Conservation (phyloP, 2,888 invertebrate genomes). For the Elysia crispata region DNA sequence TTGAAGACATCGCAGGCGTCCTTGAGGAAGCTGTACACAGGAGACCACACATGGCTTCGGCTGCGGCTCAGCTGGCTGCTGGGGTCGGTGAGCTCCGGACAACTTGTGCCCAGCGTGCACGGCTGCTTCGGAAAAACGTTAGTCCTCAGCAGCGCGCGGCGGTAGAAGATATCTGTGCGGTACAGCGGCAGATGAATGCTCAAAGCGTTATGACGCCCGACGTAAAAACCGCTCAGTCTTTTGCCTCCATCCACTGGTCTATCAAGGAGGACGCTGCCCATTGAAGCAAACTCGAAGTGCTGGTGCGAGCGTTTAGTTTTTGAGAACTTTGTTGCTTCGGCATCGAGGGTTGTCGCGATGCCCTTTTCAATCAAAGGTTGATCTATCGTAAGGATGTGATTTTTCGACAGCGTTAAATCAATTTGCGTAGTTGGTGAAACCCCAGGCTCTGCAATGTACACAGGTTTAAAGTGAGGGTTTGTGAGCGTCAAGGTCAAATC, state of each 20-base stretch:
- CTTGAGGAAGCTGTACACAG: slow-evolving; percentile 26
- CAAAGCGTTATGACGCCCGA: slow-evolving; percentile 44
- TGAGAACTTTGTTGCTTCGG: not conserved
- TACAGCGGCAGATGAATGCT: slow-evolving; percentile 63
- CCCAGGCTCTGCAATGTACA: not conserved
- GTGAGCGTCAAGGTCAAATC: no score
- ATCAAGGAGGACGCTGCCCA: no score
- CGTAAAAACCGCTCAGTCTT: slow-evolving; percentile 33
- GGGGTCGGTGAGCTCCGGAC: slow-evolving; percentile 83
- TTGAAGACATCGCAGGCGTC: slow-evolving; percentile 55
- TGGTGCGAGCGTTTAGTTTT: no score
- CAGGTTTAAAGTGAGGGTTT: not conserved
- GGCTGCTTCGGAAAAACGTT: slow-evolving; percentile 13
- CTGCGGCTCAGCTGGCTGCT: slow-evolving; percentile 78
- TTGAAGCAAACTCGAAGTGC: no score
- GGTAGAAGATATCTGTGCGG: slow-evolving; percentile 75
- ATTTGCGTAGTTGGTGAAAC: not conserved
- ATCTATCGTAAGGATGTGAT: not conserved
- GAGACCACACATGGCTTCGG: not conserved
- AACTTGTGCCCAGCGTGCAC: slow-evolving; percentile 84
- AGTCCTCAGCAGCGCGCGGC: slow-evolving; percentile 65
- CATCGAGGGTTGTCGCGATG: not conserved
- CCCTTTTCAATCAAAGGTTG: not conserved
- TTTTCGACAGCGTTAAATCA: not conserved
- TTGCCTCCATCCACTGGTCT: not conserved